Percentiles rank a stretch among this genome's conserved stretches.
phyloP scores from a whole-genome alignment of 1,140 invertebrate species.

The Augochlora pura region DNA sequence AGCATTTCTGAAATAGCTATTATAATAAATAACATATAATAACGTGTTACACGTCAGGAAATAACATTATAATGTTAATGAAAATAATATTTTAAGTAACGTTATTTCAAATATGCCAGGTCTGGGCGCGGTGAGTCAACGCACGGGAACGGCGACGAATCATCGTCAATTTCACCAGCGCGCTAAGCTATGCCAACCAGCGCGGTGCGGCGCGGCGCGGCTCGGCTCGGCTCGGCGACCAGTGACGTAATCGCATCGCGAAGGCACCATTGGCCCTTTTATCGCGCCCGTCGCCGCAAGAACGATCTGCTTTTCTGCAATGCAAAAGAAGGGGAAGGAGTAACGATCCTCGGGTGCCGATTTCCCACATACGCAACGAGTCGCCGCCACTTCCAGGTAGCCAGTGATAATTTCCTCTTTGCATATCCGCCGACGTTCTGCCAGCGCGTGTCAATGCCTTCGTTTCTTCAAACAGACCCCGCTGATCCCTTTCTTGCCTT shows the following conservation, averaged over 20 bases:
- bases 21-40: too few species aligned
- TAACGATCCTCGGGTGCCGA: slow-evolving; percentile 35
- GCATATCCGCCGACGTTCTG: slow-evolving; percentile 35
- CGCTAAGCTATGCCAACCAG: slow-evolving; percentile 41
- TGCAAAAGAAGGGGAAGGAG: slow-evolving; percentile 26
- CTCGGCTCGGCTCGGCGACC: neutral
- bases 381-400: slow-evolving; percentile 44
- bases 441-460: slow-evolving; percentile 25
- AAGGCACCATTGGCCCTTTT: slow-evolving; percentile 43
- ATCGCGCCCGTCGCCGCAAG: slow-evolving; percentile 33
- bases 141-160: slow-evolving; percentile 45
- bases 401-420: slow-evolving; percentile 47
- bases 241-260: slow-evolving; percentile 49
- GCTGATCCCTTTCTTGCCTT: too few species aligned
- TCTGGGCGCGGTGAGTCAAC: slow-evolving; percentile 41
- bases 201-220: neutral
- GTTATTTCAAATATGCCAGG: too few species aligned
- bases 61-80: too few species aligned
- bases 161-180: slow-evolving; percentile 50
- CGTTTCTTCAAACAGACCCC: slow-evolving; percentile 25
- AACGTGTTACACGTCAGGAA: too few species aligned
- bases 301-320: slow-evolving; percentile 38
- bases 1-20: too few species aligned
- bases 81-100: too few species aligned
- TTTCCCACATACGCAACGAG: slow-evolving; percentile 50